A percentile compares a stretch with the other conserved stretches of the same genome.
These are phyloP conservation scores for Siphonodentalium dalli DNA, from an alignment of 2,888 invertebrate species.

Conservation along the genomic window DNA sequence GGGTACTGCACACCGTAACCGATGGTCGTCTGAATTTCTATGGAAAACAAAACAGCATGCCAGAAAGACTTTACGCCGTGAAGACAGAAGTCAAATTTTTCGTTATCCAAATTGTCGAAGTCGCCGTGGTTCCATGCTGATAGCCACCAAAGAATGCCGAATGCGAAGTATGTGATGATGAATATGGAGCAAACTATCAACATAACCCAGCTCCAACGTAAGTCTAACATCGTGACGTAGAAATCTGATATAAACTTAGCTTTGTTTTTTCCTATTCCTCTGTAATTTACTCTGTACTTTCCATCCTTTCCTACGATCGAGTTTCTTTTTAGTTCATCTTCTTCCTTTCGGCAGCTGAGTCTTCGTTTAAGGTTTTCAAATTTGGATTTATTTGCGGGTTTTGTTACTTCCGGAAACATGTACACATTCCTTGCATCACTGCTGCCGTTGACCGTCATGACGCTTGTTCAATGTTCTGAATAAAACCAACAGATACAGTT, in stretches of 20 bases:
- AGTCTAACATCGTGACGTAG: conserved; percentile 92
- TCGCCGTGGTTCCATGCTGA: conserved; percentile 63
- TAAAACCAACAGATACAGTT: too few relatives aligned
- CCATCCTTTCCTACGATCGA: too few relatives aligned
- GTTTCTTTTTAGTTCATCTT: too few relatives aligned
- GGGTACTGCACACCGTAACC: conserved; percentile 87
- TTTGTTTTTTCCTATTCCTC: too few relatives aligned
- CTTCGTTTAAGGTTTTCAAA: too few relatives aligned
- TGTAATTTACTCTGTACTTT: too few relatives aligned
- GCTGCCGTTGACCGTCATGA: too few relatives aligned
- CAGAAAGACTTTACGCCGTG: conserved; percentile 84
- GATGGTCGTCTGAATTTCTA: conserved; percentile 96
- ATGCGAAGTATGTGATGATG: conserved; percentile 83
- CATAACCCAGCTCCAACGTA: conserved; percentile 85
- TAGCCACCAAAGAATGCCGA: conserved; percentile 70
- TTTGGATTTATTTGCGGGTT: too few relatives aligned
- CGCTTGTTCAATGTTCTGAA: too few relatives aligned
- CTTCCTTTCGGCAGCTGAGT: too few relatives aligned
- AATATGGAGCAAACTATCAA: conserved; percentile 90
- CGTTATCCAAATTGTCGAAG: conserved; percentile 44
- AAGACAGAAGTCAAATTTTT: conserved; percentile 63
- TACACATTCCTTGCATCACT: too few relatives aligned
- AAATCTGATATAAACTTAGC: conserved; percentile 71
- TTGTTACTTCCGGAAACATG: too few relatives aligned
- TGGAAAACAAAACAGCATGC: conserved; percentile 91